Conservation (phyloP, 37 sponge, comb jelly and placozoan species). For the Crambe crambe region DNA sequence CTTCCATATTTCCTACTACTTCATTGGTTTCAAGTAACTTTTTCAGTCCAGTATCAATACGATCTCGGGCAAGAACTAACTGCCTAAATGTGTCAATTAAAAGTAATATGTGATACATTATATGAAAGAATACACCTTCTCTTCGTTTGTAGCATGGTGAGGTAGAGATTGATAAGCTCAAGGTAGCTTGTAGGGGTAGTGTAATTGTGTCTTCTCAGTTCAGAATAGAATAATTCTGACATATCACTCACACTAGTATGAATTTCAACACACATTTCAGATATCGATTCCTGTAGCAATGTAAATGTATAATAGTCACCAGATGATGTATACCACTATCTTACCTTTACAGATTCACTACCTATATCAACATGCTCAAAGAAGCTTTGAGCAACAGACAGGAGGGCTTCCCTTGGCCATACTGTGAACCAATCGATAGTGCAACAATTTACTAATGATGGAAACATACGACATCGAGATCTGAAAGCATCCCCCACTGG, state of each 20-base stretch:
- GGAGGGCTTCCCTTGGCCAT: constrained; percentile 97
- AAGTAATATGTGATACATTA: neutral
- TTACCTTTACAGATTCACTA: constrained; percentile 85
- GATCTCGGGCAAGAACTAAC: constrained; percentile 73
- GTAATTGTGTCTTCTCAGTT: constrained; percentile 93
- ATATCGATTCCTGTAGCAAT: constrained; percentile 52
- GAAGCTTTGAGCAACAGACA: constrained; percentile 94
- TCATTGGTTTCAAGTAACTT: constrained; percentile 97
- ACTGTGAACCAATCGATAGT: constrained; percentile 99
- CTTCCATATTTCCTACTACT: constrained; percentile 92
- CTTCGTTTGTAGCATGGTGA: constrained; percentile 95
- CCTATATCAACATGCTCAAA: constrained; percentile 94
- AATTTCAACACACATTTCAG: constrained; percentile 94
- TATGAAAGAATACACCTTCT: constrained; percentile 44
- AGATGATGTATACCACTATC: too few relatives aligned
- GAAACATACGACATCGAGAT: constrained; percentile 96
- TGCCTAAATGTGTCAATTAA: constrained; percentile 51
- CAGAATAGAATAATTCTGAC: constrained; percentile 93
- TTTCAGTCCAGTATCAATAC: constrained; percentile 95
- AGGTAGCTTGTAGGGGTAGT: constrained; percentile 99
- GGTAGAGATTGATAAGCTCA: constrained; percentile 96
- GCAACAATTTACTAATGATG: constrained; percentile 98
- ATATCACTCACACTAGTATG: constrained; percentile 91
- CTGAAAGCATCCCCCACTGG: constrained; percentile 98
- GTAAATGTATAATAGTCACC: neutral